phyloP scores from a whole-genome alignment of 2,888 invertebrate species.

The Oscheius sp. region DNA sequence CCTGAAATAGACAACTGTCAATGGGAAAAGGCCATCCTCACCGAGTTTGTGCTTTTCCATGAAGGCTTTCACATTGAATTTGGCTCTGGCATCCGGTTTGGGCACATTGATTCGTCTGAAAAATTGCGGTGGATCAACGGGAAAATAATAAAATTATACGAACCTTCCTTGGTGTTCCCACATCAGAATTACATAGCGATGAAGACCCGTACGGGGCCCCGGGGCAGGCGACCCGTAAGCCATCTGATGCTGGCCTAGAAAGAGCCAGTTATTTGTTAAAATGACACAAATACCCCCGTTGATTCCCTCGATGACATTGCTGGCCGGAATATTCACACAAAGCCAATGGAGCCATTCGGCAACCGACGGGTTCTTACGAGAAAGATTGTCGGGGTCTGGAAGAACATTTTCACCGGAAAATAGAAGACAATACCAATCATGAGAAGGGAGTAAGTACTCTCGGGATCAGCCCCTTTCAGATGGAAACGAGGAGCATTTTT shows the following conservation, averaged over 20 bases:
- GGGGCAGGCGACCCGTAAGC: conserved; percentile 73
- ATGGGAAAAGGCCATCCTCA: background rate
- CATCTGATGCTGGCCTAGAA: conserved; percentile 68
- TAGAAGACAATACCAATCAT: conserved; percentile 69
- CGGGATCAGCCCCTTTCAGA: conserved; percentile 69
- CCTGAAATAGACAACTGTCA: conserved; percentile 50
- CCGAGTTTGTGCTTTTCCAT: conserved; percentile 73
- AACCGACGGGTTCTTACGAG: conserved; percentile 72
- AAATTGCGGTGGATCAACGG: background rate
- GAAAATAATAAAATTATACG: background rate
- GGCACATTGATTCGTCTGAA: conserved; percentile 60
- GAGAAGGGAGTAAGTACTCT: conserved; percentile 70
- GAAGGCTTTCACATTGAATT: conserved; percentile 72
- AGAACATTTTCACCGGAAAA: background rate
- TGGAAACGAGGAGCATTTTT: conserved; percentile 72
- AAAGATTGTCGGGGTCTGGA: conserved; percentile 73
- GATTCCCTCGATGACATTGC: conserved; percentile 72
- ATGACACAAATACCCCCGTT: conserved; percentile 70
- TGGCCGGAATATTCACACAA: conserved; percentile 72
- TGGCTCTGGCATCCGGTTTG: conserved; percentile 68
- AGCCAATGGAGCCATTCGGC: conserved; percentile 74
- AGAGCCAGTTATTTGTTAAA: no score
- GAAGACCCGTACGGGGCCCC: conserved; percentile 71
- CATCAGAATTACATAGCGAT: conserved; percentile 72
- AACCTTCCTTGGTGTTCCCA: conserved; percentile 70